Base-by-base conservation (phyloP, 53 echinoderm and acorn worm genomes). In the Holothuria leucospilota region DNA sequence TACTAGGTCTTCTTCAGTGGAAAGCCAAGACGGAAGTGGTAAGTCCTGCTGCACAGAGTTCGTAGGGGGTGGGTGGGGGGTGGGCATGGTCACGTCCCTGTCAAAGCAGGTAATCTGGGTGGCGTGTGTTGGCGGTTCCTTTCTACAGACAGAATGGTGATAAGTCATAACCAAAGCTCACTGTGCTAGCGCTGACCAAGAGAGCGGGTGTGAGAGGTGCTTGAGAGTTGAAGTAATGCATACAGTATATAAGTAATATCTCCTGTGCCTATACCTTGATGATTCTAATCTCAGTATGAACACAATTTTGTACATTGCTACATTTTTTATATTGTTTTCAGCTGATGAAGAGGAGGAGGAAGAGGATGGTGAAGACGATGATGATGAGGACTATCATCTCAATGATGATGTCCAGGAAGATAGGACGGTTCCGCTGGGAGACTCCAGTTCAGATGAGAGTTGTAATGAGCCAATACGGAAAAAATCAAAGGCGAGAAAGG, bases 391-490 rank as follows among this genome's bases (percentile, higher is more conserved):
- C 67, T 51, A 41, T 75, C 49, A 51, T 85, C 68, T 42, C 26
- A 68, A 85, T 70, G 85, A 85, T 69, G 85, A 85, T 84, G 10
- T 28, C 71, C 71, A 29, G 38, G 38, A 29, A 71, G 49, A 29
- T 0, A 29, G 71, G 71, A 71, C 29, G 49, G 71, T 71, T 26
- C 71, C 71, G 0, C 46, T 46, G 8, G 8, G 46, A 46, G 8
- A 39, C 71, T 29, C 71, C 16, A 38, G 10, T 4, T 71, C 34
- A 71, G 39, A 71, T 71, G 38, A 71, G 71, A 71, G 71, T 29
- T 2, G 29, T 71, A 0, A 71, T 2, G 71, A 71, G 39, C 38
- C 5, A 71, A 34, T 71, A 29, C 34, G 12, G 71, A 39, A 11
- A 20, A 71, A 71, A 71, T 46, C 46, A 7, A 46, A 46, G 6